A percentile compares a stretch with the other conserved stretches of the same genome.
Evolutionary conservation across 1,140 invertebrate genomes (phyloP).

Genomic region (Drosophila takahashii): DNA sequence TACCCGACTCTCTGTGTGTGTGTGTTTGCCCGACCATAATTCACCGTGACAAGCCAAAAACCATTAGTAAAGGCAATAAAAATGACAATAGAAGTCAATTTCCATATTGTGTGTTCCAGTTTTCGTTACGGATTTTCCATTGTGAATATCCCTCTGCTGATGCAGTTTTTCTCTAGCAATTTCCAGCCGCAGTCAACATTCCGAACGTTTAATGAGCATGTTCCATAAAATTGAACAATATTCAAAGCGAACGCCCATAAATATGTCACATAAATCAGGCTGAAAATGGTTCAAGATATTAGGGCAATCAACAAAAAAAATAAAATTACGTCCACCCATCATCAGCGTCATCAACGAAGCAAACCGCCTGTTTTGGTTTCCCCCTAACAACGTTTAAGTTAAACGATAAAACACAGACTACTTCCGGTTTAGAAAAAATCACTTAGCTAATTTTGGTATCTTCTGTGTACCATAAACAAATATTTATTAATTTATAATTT

Average conservation of each 20-base stretch:
- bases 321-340: constrained; percentile 2
- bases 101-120: constrained; percentile 72
- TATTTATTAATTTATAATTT: too few relatives aligned
- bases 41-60: constrained; percentile 78
- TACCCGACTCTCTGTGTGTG: constrained; percentile 34
- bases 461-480: too few relatives aligned
- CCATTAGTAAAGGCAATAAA: constrained; percentile 81
- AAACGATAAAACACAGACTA: background rate
- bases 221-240: constrained; percentile 55
- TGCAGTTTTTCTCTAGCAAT: constrained; percentile 32
- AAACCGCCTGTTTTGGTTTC: constrained; percentile 3
- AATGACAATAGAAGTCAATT: constrained; percentile 83
- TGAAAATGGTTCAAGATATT: constrained; percentile 39
- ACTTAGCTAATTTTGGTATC: too few relatives aligned
- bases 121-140: constrained; percentile 62
- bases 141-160: constrained; percentile 6
- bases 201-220: constrained; percentile 48
- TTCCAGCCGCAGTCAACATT: constrained; percentile 51
- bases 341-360: background rate
- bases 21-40: constrained; percentile 70
- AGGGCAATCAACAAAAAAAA: constrained; percentile 22
- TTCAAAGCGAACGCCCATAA: constrained; percentile 55
- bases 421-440: background rate
- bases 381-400: background rate
- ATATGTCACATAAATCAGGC: constrained; percentile 74